Percentiles rank a stretch among this genome's conserved stretches.
These are phyloP conservation scores for Motacilla alba DNA, from an alignment of 2,113 vertebrate species.

Conservation along the genomic window DNA sequence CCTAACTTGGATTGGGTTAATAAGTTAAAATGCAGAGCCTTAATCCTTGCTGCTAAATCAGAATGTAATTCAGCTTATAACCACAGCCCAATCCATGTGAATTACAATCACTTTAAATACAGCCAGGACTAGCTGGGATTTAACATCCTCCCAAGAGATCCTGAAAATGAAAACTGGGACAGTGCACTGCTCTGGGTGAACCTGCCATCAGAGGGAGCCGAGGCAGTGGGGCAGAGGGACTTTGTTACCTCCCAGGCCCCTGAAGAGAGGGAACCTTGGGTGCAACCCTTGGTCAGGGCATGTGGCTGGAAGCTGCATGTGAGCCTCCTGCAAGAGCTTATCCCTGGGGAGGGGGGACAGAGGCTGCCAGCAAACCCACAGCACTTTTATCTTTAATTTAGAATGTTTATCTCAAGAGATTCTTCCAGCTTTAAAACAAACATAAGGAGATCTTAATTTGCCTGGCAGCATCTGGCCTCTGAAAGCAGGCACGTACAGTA, in stretches of 20 bases:
- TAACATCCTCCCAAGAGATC: slow-evolving; percentile 50
- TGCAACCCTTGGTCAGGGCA: neutral
- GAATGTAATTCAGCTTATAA: slow-evolving; percentile 71
- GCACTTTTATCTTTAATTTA: slow-evolving; percentile 66
- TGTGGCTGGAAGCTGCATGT: neutral
- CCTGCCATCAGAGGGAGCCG: neutral
- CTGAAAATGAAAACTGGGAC: slow-evolving; percentile 47
- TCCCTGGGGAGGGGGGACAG: neutral
- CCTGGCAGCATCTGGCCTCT: slow-evolving; percentile 51
- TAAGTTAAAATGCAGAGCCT: slow-evolving; percentile 67
- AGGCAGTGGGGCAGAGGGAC: neutral
- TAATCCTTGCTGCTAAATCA: slow-evolving; percentile 65
- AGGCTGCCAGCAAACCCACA: neutral
- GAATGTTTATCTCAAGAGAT: slow-evolving; percentile 56
- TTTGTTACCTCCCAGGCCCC: neutral
- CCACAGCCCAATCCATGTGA: slow-evolving; percentile 67
- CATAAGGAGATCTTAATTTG: slow-evolving; percentile 42
- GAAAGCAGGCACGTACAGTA: neutral
- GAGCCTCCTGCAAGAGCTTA: neutral
- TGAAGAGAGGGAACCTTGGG: neutral
- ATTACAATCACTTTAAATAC: slow-evolving; percentile 72
- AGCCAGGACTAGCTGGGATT: slow-evolving; percentile 53
- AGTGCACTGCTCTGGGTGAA: neutral
- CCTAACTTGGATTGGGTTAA: slow-evolving; percentile 62
- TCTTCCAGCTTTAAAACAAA: slow-evolving; percentile 55